Base-by-base conservation (phyloP, 2,113 vertebrate species). In the Orcinus orca region DNA sequence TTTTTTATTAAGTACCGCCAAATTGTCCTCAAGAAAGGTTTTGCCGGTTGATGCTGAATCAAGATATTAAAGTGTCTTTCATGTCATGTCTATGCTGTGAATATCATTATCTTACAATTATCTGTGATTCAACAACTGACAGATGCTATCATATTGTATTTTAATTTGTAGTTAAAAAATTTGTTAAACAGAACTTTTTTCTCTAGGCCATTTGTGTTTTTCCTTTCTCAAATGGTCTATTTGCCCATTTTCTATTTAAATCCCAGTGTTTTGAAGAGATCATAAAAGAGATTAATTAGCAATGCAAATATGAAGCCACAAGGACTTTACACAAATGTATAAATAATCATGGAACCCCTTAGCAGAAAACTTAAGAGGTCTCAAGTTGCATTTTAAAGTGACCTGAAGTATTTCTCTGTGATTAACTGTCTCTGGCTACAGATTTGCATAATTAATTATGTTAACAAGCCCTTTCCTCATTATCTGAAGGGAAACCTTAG, bases 401-500 rank as follows among this genome's bases (percentile, higher is more conserved):
- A 88, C 25, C 36, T 55, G 67, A 87, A 77, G 20, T 89, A 92
- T 71, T 93, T 96, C 26, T 79, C 29, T 74, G 38, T 50, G 73
- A 70, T 91, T 82, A 73, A 93, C 68, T 62, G 21, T 89, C 71
- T 97, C 65, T 77, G 88, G 53, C 71, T 93, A 41, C 38, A 88
- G 41, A 86, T 93, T 74, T 92, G 47, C 29, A 41, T 95, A 95
- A 87, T 93, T 95, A 93, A 94, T 96, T 90, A 58, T 79, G 13
- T 70, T 95, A 77, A 81, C 36, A 91, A 50, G 76, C 36, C 82
- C 73, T 88, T 93, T 87, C 63, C 44, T 94, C 11, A 68, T 86
- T 93, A 93, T 89, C 58, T 94, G 36, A 26, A 97, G 77, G 77
- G 41, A 96, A 93, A 87, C 38, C 14, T 85, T 79, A 74, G 55